phyloP scores from a whole-genome alignment of 2,888 invertebrate species.

The Yponomeuta malinellus region DNA sequence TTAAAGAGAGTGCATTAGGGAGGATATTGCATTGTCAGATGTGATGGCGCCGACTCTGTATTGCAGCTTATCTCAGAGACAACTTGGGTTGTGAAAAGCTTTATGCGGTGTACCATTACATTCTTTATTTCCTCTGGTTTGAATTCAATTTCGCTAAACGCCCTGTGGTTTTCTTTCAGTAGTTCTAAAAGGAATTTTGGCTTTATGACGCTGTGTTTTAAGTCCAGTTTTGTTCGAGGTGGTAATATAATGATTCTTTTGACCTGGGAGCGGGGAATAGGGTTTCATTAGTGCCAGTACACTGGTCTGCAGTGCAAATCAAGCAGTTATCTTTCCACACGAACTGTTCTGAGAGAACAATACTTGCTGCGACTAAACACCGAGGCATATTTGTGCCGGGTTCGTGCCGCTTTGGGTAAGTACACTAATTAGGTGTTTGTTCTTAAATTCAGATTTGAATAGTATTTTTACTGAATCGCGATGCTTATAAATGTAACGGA shows the following conservation, averaged over 20 bases:
- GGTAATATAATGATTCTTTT: background rate
- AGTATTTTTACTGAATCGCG: too few species aligned
- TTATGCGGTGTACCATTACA: background rate
- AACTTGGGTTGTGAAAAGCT: background rate
- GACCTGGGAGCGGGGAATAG: background rate
- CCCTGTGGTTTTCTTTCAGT: background rate
- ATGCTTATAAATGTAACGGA: too few species aligned
- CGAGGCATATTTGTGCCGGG: background rate
- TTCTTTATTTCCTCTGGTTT: slow-evolving; percentile 6
- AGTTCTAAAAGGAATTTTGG: background rate
- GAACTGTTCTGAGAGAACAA: background rate
- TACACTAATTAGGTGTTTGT: too few species aligned
- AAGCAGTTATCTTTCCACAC: background rate
- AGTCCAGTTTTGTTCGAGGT: background rate
- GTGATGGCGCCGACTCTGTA: background rate
- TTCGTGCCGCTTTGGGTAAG: too few species aligned
- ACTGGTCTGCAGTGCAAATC: background rate
- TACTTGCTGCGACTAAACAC: background rate
- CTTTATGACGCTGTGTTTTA: background rate
- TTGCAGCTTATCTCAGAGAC: slow-evolving; percentile 13
- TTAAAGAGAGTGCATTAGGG: background rate
- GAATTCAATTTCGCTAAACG: slow-evolving; percentile 6
- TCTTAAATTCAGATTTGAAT: too few species aligned
- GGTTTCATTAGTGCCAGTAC: slow-evolving; percentile 5
- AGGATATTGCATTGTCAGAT: background rate